Conservation (phyloP, 2,888 invertebrate genomes). For the Lithodes maja region DNA sequence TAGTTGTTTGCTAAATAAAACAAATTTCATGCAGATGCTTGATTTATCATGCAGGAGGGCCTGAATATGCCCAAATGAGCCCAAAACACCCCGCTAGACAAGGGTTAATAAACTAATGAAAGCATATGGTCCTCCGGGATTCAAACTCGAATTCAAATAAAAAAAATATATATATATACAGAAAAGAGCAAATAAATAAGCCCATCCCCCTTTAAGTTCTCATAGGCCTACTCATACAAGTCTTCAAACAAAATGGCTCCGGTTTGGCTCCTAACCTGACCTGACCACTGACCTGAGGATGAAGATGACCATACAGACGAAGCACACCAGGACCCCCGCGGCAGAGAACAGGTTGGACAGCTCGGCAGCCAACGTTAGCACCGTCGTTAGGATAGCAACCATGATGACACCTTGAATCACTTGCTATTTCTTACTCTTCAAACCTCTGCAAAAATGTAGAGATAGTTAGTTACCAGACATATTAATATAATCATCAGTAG, state of each 20-base stretch:
- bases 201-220: too few species aligned
- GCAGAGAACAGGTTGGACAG: constrained; percentile 62
- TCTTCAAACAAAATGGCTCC: too few species aligned
- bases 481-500: background rate
- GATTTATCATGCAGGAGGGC: too few species aligned
- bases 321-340: constrained; percentile 56
- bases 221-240: too few species aligned
- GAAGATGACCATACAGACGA: constrained; percentile 63
- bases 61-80: too few species aligned
- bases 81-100: too few species aligned
- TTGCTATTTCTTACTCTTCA: background rate
- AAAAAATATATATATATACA: background rate
- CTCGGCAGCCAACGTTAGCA: constrained; percentile 63
- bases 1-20: too few species aligned
- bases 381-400: constrained; percentile 60
- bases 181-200: too few species aligned
- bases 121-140: too few species aligned
- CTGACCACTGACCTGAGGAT: constrained; percentile 53
- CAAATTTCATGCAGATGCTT: too few species aligned
- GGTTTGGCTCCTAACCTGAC: background rate
- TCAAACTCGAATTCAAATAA: background rate
- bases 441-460: background rate
- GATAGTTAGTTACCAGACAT: background rate
- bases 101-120: too few species aligned
- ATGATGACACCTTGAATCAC: constrained; percentile 7